Evolutionary conservation across 2,797 vertebrate genomes (phyloP), one percentile per base, ranked within the genome.

Genomic region (Tangara arthus): DNA sequence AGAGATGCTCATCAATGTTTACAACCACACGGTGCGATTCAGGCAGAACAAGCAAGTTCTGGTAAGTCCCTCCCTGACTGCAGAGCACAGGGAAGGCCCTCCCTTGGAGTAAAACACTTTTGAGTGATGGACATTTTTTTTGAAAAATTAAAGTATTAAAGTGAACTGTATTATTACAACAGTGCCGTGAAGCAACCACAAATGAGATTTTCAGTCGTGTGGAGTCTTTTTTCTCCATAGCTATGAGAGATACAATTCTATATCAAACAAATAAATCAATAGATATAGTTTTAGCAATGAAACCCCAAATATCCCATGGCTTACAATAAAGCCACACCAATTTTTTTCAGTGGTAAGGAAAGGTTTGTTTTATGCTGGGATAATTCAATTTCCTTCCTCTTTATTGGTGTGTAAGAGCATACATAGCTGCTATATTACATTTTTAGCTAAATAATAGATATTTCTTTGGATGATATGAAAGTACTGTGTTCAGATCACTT

Each of bases 21-120:
- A 99, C 93, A 97, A 97, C 92, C 98, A 98, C 83, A 98, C 98
- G 5, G 97, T 99, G 93, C 71, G 96, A 79, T 97, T 99, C 85
- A 97, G 89, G 90, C 95, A 97, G 76, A 95, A 97, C 35, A 97
- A 90, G 49, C 93, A 61, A 76, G 34, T 98, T 24, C 46, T 98
- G 59, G 99, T 99, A 95, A 98, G 98, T 89, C 53, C 71, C 50
- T 52, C 16, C 2, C 65, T 61, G 55, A 61, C 12, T 81, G 53
- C 37, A 94, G n/a, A 57, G 27, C n/a, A 84, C 5, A 19, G 83
- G 28, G 30, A 86, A 83, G 19, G 8, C 44, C 39, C 21, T 80
- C 28, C 22, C 26, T 72, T 85, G 27, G 8, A 56, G 9, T 16
- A 47, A 84, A 85, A 63, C 11, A 44, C 7, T 16, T 63, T 27